Percentiles rank a stretch among this genome's conserved stretches.
Conservation (phyloP, 2,797 vertebrate species). For the Periophthalmus magnuspinnatus region DNA sequence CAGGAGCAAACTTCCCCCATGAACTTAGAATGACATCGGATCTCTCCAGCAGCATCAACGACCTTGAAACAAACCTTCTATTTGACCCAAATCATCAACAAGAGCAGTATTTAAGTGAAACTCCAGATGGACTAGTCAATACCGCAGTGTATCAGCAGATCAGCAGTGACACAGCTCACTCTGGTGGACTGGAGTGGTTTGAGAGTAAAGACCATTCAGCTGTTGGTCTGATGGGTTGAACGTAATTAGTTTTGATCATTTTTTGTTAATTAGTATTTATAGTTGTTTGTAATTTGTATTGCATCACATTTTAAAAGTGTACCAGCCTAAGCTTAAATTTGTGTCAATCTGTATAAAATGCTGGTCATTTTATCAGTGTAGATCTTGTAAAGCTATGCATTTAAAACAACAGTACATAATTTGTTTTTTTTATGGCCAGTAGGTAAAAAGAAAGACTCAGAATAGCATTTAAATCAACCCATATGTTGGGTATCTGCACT, state of each 20-base stretch:
- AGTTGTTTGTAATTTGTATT: conserved; percentile 78
- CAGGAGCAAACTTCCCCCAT: conserved; percentile 84
- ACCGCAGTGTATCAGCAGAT: conserved; percentile 96
- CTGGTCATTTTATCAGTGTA: conserved; percentile 62
- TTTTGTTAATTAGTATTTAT: conserved; percentile 73
- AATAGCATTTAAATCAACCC: conserved; percentile 17
- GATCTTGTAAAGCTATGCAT: conserved; percentile 7
- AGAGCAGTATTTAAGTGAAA: conserved; percentile 88
- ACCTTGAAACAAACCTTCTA: conserved; percentile 95
- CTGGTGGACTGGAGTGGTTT: conserved; percentile 95
- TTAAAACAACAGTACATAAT: conserved; percentile 3
- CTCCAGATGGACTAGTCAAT: conserved; percentile 92
- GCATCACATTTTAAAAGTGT: conserved; percentile 89
- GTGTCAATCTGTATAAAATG: conserved; percentile 61
- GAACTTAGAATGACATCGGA: conserved; percentile 94
- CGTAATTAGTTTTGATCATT: conserved; percentile 50
- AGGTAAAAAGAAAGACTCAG: conserved; percentile 8
- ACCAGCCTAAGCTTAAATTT: conserved; percentile 87
- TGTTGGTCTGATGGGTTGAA: conserved; percentile 87
- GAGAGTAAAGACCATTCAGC: conserved; percentile 98
- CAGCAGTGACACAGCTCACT: conserved; percentile 87
- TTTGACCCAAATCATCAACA: conserved; percentile 96
- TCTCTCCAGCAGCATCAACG: conserved; percentile 93
- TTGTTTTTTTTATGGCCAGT: neutral
- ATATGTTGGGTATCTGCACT: conserved; percentile 38